A percentile compares a stretch with the other conserved stretches of the same genome.
Conservation (phyloP, 1,140 invertebrate species). For the Cataglyphis hispanica region DNA sequence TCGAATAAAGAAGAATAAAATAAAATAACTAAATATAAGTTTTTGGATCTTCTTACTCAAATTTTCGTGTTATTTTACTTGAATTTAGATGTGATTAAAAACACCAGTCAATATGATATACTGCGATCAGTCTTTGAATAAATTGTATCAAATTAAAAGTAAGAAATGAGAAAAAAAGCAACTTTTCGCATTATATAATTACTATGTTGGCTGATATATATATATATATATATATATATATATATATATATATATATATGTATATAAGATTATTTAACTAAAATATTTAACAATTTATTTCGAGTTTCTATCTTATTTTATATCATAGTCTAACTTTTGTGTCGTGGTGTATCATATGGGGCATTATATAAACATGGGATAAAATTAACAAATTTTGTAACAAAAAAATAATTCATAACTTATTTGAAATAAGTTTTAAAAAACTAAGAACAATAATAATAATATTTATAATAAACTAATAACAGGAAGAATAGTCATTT, state of each 20-base stretch:
- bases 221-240: no score
- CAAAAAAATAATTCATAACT: conserved; percentile 75
- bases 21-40: conserved; percentile 52
- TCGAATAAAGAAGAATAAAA: conserved; percentile 62
- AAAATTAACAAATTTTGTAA: conserved; percentile 80
- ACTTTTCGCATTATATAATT: conserved; percentile 70
- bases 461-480: conserved; percentile 78
- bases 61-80: conserved; percentile 39
- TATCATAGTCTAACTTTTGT: conserved; percentile 73
- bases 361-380: conserved; percentile 76
- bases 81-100: conserved; percentile 68
- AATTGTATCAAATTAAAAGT: conserved; percentile 53
- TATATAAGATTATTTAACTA: conserved; percentile 73
- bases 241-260: no score
- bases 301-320: conserved; percentile 75
- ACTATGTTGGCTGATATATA: conserved; percentile 76
- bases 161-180: conserved; percentile 56
- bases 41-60: conserved; percentile 41
- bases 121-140: conserved; percentile 67
- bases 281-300: conserved; percentile 81
- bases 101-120: conserved; percentile 70
- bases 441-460: conserved; percentile 61
- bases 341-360: conserved; percentile 72
- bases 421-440: conserved; percentile 75
- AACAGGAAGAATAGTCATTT: conserved; percentile 84